Evolutionary conservation across 1,140 invertebrate genomes (phyloP), one percentile per base, ranked within the genome.

Genomic region (Oppia nitens): DNA sequence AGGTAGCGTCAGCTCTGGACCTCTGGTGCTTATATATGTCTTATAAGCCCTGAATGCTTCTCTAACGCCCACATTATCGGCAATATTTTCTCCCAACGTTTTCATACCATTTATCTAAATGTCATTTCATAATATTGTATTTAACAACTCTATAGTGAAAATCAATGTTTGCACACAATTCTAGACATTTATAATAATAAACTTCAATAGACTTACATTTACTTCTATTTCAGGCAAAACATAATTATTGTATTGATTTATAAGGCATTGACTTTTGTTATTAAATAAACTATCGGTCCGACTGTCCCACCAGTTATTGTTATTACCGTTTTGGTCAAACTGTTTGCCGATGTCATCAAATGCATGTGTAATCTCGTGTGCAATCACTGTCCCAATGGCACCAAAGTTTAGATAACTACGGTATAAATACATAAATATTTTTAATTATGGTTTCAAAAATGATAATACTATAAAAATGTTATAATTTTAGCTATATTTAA

Each of bases 281-380:
- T 79, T 71, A 66, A 87, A 90, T 21, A 79, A 78, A 51, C 78
- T 72, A 62, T 84, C 83, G 0, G 85, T 88, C 60, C 75, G 72
- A 25, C 79, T 72, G 58, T 81, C 78, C 88, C 92, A 97, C 87
- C 89, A 95, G 59, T 87, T 80, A 1, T 81, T 74, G 53, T 88
- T 72, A 68, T 88, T 90, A 28, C 90, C 91, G 51, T 87, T 78
- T 61, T 86, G 83, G 70, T 94, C 87, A 66, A 87, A 94, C 73
- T 91, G 85, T 69, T 69, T 55, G 79, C 82, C 84, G 62, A 69
- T 78, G 64, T 73, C 72, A 64, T 74, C 73, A 64, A 74, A 74
- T 11, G 72, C 73, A 61, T 75, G 73, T 3, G 72, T 73, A 23
- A 76, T 74, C 55, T 66, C 64, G 27, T 65, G 64, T 47, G 63